Evolutionary conservation across 2,113 vertebrate genomes (phyloP).

Genomic region (Gambusia holbrooki): DNA sequence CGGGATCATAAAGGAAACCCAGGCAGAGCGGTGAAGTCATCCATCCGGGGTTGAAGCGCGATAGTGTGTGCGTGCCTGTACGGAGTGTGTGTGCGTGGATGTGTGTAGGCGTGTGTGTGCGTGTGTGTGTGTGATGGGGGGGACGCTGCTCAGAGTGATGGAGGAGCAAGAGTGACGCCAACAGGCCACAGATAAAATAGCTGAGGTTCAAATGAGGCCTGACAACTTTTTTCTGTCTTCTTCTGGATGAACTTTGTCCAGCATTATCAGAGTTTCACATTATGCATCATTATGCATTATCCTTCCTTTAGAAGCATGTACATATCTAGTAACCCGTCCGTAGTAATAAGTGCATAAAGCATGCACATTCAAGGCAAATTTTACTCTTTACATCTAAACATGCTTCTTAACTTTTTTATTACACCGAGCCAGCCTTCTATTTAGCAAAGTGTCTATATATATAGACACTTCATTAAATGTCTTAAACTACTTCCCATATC

Average conservation of each 20-base stretch:
- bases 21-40: constrained; percentile 96
- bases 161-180: constrained; percentile 77
- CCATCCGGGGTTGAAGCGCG: constrained; percentile 85
- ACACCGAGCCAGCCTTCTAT: no score
- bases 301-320: neutral
- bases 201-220: neutral
- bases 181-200: constrained; percentile 69
- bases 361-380: neutral
- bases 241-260: neutral
- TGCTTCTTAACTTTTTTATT: no score
- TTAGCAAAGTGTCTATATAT: no score
- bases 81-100: constrained; percentile 9
- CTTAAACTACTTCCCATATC: no score
- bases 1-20: constrained; percentile 96
- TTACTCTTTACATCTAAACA: neutral
- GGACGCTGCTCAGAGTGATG: constrained; percentile 23
- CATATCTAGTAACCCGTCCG: neutral
- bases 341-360: no score
- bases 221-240: neutral
- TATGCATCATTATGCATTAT: no score
- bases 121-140: constrained; percentile 47
- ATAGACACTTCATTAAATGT: no score
- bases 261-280: no score
- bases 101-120: constrained; percentile 2
- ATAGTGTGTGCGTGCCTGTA: constrained; percentile 49